A percentile compares a stretch with the other conserved stretches of the same genome.
Conservation (phyloP, 1,140 invertebrate genomes). For the Lepidurus couesii region DNA sequence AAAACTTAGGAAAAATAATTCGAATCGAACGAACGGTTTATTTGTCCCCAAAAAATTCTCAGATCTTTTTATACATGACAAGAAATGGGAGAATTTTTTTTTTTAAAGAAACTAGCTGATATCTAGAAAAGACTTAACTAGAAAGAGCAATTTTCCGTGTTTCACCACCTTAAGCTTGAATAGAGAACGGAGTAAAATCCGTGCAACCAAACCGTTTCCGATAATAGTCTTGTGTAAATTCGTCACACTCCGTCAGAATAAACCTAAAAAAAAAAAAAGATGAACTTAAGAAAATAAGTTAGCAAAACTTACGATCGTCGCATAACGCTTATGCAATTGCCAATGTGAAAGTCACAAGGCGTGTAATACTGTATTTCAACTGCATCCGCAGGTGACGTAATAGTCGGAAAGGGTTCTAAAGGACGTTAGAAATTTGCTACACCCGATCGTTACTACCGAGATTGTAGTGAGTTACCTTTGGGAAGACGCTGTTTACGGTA, state of each 20-base stretch:
- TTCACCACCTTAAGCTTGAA: neutral
- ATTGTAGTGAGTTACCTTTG: slow-evolving; percentile 22
- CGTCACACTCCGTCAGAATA: slow-evolving; percentile 32
- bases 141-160: neutral
- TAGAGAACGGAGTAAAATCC: slow-evolving; percentile 28
- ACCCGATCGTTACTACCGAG: no score
- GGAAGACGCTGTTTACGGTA: slow-evolving; percentile 28
- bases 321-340: slow-evolving; percentile 26
- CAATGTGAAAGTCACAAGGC: slow-evolving; percentile 30
- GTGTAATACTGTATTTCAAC: slow-evolving; percentile 30
- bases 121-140: no score
- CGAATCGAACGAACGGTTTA: no score
- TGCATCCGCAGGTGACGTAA: slow-evolving; percentile 31
- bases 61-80: no score
- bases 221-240: slow-evolving; percentile 32
- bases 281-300: neutral
- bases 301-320: slow-evolving; percentile 28
- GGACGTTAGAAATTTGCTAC: neutral
- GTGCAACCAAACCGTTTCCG: slow-evolving; percentile 23
- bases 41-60: no score
- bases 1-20: neutral
- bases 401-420: slow-evolving; percentile 26
- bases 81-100: no score
- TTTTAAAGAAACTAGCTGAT: no score
- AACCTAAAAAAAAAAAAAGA: slow-evolving; percentile 27